Base-by-base conservation (phyloP, 2,888 invertebrate species). In the Smittia sp. region DNA sequence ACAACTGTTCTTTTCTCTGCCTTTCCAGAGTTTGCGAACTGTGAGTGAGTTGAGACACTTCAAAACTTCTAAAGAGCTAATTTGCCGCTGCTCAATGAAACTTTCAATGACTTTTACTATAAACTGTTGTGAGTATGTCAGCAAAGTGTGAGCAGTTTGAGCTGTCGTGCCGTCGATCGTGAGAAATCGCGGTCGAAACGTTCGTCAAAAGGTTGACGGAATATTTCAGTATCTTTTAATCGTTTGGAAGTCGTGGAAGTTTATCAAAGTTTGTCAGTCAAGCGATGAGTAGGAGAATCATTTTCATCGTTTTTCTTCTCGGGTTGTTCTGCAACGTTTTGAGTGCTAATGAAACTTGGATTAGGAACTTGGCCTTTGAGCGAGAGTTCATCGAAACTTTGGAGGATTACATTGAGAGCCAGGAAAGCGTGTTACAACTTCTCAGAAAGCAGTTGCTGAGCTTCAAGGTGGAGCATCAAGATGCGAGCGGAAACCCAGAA, bases 361-460 rank as follows among this genome's bases (percentile, higher is more conserved):
- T 15, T 13, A 63, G 27, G 4, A 13, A n/a, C 15, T 7, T 63
- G 13, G 11, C 25, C 1, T 13, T 20, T 6, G 62, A 62, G 15
- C 38, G 62, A 38, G 62, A 38, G 25, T 24, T 63, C 32, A 72
- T 72, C 18, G n/a, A 39, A 24, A 39, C 52, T 38, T 22, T 72
- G 38, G 72, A 72, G 38, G 15, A 11, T 18, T 72, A 62, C 62
- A 72, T 72, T 13, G 72, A 72, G 6, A 62, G 52, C 15, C 72
- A 72, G 32, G 72, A 72, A 24, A 72, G 72, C 24, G 62, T 72
- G 25, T 62, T 72, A 24, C 72, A 72, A 22, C 32, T 72, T 54
- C 32, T 72, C 27, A 32, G 72, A 18, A 72, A 72, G 24, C 58
- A 72, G 54, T 62, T 72, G 58, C 15, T 72, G 22, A 62, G 25